Conservation (phyloP, 1,140 invertebrate genomes). For the Ceratina japonica region DNA sequence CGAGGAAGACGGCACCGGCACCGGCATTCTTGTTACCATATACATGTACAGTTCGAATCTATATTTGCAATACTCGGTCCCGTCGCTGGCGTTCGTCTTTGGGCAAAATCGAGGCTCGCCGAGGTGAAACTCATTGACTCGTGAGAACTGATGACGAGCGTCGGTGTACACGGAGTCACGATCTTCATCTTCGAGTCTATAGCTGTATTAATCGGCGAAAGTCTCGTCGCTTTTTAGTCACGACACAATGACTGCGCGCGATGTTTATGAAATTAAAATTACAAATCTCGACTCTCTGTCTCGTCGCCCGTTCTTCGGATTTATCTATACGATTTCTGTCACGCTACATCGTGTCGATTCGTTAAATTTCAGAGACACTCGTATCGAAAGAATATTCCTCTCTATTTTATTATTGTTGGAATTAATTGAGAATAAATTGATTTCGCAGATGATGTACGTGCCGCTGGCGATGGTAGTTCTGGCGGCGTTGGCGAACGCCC, state of each 20-base stretch:
- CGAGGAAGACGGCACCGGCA: neutral
- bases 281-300: constrained; percentile 16
- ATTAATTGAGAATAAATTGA: constrained; percentile 9
- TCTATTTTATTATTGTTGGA: neutral
- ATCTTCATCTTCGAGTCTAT: constrained; percentile 34
- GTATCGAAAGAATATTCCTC: neutral
- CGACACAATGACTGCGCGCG: neutral
- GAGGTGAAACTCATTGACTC: constrained; percentile 55
- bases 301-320: neutral
- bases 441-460: constrained; percentile 74
- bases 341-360: no score
- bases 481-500: constrained; percentile 65
- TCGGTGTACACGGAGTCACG: constrained; percentile 4
- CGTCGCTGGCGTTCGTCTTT: neutral
- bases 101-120: constrained; percentile 35
- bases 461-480: constrained; percentile 71
- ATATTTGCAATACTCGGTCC: no score
- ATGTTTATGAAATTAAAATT: neutral
- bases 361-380: no score
- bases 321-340: neutral
- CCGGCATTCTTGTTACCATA: no score
- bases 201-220: constrained; percentile 27
- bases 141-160: constrained; percentile 36
- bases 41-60: no score
- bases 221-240: constrained; percentile 41